Conservation (phyloP, 2,113 vertebrate genomes). For the Scytalopus superciliaris region DNA sequence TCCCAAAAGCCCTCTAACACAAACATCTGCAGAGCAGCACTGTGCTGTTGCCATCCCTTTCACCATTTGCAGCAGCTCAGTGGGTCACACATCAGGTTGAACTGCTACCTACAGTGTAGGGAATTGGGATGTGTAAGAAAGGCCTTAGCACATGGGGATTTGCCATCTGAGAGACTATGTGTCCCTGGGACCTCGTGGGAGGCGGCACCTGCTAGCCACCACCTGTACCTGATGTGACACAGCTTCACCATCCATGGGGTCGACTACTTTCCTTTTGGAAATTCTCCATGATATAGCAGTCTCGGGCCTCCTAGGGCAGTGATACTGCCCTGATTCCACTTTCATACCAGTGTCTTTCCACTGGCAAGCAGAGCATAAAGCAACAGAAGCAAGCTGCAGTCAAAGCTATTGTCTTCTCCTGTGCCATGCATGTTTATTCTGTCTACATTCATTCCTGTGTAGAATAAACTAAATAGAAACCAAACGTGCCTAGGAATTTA, state of each 20-base stretch:
- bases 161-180: not conserved
- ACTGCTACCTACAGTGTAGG: not conserved
- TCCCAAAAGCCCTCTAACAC: not conserved
- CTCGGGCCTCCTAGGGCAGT: not conserved
- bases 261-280: not conserved
- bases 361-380: not conserved
- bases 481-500: not conserved
- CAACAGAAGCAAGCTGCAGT: not conserved
- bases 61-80: not conserved
- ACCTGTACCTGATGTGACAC: not conserved
- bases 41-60: not conserved
- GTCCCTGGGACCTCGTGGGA: not conserved
- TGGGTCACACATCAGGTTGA: not conserved
- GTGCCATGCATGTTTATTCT: not conserved
- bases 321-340: not conserved
- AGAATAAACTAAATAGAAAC: not conserved
- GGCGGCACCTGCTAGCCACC: not conserved
- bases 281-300: not conserved
- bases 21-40: not conserved
- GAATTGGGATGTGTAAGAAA: not conserved
- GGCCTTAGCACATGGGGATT: not conserved
- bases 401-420: not conserved
- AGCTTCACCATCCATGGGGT: not conserved
- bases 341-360: not conserved
- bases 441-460: not conserved